A percentile compares a stretch with the other conserved stretches of the same genome.
Conservation (phyloP, 2,113 vertebrate species). For the Collichthys lucidus region DNA sequence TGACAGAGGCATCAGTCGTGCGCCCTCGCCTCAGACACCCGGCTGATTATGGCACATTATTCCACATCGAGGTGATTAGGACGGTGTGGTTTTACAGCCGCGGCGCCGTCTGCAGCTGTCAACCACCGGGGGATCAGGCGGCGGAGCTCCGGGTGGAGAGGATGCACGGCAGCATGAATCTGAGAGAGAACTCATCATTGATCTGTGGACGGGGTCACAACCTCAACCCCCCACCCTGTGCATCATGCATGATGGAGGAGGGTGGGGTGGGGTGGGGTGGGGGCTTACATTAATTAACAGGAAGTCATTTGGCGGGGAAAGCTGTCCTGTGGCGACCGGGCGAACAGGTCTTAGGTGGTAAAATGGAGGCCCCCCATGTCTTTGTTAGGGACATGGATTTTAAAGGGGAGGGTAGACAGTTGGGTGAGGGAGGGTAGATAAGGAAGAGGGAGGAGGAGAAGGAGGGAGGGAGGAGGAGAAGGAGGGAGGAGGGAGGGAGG, state of each 20-base stretch:
- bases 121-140: conserved; percentile 14
- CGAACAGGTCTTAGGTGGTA: neutral
- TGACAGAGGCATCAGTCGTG: neutral
- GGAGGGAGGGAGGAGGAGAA: no score
- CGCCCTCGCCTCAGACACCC: neutral
- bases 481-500: neutral
- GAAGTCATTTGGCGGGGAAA: conserved; percentile 55
- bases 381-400: conserved; percentile 65
- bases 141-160: neutral
- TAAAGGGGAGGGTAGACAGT: neutral
- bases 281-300: conserved; percentile 70
- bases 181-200: conserved; percentile 43
- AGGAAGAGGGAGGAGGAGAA: conserved; percentile 18
- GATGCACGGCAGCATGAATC: neutral
- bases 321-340: conserved; percentile 47
- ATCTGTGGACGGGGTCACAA: conserved; percentile 53
- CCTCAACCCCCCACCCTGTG: conserved; percentile 6
- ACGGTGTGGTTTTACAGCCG: conserved; percentile 25
- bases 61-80: conserved; percentile 44
- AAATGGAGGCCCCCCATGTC: conserved; percentile 30
- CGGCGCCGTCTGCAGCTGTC: conserved; percentile 39
- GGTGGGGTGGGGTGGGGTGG: neutral
- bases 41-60: conserved; percentile 45
- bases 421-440: neutral
- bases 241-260: neutral